Evolutionary conservation across 2,888 invertebrate species (phyloP), one percentile per base, ranked within the genome.

Genomic region (Agrenia bidenticulata): DNA sequence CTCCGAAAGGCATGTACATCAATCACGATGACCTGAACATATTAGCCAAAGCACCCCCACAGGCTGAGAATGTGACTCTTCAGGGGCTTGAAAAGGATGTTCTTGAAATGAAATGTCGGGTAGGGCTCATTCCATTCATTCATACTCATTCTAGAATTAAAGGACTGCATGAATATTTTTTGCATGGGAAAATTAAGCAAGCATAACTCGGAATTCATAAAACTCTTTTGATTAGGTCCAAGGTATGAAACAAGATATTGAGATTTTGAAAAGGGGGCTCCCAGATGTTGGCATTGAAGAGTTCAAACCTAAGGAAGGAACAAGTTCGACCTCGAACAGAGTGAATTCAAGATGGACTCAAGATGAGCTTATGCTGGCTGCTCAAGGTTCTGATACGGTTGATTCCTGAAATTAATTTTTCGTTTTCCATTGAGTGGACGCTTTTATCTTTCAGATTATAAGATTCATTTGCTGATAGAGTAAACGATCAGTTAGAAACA

Each of bases 1-100:
- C 96, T 78, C 96, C 96, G 70, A 89, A 91, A 78, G 96, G 96
- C 82, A 94, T 97, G 89, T 92, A 93, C 85, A 91, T 97, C 83
- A 94, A 94, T 86, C 92, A 94, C 83, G 96, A 96, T 82, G 96
- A 96, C 85, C 86, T 97, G 81, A 89, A 92, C 77, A 88, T 91
- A 77, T 88, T 97, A 85, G 94, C 94, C 69, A 88, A 88, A 73
- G 88, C 88, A 77, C 87, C 88, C 66, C 82, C 79, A 76, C 85
- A 85, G 79, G 88, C 88, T 80, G 89, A 89, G 77, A 90, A 92
- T 77, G 87, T 88, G 79, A 88, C 94, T 83, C 87, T 97, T 78
- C 89, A 89, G 83, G 88, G 90, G 78, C 90, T 94, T 86, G 95
- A 95, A 82, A 87, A 92, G 80, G 95, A 95, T 84, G 89, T 96